Percentiles rank a stretch among this genome's conserved stretches.
phyloP scores from a whole-genome alignment of 2,797 vertebrate species.

The Muscicapa striata region DNA sequence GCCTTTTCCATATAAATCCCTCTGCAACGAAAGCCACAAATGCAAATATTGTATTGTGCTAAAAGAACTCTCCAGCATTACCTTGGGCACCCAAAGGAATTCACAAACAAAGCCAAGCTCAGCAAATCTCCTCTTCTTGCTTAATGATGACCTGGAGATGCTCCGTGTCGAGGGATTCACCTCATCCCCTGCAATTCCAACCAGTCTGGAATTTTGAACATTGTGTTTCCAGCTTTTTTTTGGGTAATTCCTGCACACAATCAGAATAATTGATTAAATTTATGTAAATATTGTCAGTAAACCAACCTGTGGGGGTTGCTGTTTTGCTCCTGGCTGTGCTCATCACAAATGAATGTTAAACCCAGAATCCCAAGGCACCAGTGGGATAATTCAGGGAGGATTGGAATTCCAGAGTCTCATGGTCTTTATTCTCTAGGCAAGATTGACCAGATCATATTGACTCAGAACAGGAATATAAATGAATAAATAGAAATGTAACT shows the following conservation, averaged over 20 bases:
- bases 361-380: accelerated
- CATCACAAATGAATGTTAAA: neutral
- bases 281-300: neutral
- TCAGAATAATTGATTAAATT: neutral
- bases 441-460: neutral
- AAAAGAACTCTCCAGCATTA: neutral
- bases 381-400: accelerated
- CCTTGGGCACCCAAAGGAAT: neutral
- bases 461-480: neutral
- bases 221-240: neutral
- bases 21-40: neutral
- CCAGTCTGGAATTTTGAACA: neutral
- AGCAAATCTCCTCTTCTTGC: accelerated
- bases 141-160: neutral
- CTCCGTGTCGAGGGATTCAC: accelerated
- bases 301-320: accelerated
- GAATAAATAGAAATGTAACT: too few relatives aligned
- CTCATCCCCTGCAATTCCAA: neutral
- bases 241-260: neutral
- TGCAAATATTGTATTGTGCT: neutral
- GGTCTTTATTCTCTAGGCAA: neutral
- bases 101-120: neutral
- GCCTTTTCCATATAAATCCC: neutral
- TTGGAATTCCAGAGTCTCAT: neutral
- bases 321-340: too few relatives aligned